phyloP scores from a whole-genome alignment of 2,113 vertebrate species.

The Gopherus flavomarginatus region DNA sequence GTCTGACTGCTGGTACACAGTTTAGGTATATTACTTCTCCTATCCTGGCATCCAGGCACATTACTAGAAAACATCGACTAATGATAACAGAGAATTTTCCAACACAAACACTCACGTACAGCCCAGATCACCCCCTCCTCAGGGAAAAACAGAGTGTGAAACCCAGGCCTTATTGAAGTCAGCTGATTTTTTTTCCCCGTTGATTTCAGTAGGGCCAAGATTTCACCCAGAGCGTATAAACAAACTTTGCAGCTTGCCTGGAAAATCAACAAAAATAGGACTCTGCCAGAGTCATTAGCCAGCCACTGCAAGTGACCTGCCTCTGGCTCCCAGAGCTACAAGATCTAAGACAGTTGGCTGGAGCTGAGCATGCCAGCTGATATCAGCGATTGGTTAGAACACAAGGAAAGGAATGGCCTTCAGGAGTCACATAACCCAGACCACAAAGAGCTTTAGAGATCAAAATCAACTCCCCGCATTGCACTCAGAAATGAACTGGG shows the following conservation, averaged over 20 bases:
- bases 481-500: rapidly evolving
- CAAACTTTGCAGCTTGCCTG: neutral
- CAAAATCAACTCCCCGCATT: neutral
- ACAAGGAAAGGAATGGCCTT: neutral
- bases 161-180: neutral
- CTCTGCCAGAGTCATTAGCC: neutral
- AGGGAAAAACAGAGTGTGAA: neutral
- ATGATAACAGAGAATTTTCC: conserved; percentile 49
- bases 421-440: neutral
- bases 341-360: neutral
- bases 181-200: neutral
- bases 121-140: neutral
- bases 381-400: neutral
- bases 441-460: neutral
- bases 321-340: neutral
- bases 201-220: neutral
- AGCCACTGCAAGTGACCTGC: neutral
- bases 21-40: conserved; percentile 52
- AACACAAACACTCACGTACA: conserved; percentile 43
- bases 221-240: neutral
- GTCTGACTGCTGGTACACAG: neutral
- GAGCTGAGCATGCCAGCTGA: too few species aligned
- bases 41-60: conserved; percentile 3
- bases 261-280: neutral
- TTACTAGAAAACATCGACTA: conserved; percentile 61